Base-by-base conservation (phyloP, 2,888 invertebrate species). In the Epiblema foenella region DNA sequence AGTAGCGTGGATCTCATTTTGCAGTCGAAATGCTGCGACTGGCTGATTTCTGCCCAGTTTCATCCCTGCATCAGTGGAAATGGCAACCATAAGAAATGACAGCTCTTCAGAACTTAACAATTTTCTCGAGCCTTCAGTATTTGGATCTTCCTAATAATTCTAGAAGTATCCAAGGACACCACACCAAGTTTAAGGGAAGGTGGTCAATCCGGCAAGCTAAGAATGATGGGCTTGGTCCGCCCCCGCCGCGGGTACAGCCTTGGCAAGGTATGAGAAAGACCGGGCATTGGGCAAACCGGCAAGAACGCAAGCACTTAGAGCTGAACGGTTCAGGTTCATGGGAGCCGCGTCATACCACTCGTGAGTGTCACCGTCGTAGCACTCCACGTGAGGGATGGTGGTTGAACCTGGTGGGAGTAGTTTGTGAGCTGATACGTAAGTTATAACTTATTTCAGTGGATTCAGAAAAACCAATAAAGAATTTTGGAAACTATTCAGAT, bases 281-380 rank as follows among this genome's bases (percentile, higher is more conserved):
- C 94, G 93, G 0, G 95, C 95, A 81, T 96, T 96, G 1, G 95
- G 94, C 18, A 96, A 92, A 4, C 96, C 96, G n/a, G 94, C 89
- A 54, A 97, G 91, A 0, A 97, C 96, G 85, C 97, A 97, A 1
- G 97, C 97, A 79, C 96, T 96, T 37, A 97, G 89, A 0, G 97
- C 97, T 68, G 97, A 97, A 18, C 97, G 94, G 85, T 97, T 97
- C 49, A 97, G 88, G 84, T 97, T 97, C 97, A 98, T 97, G 11
- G 96, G 95, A 0, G 96, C 95, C 0, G 96, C 96, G 77, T 94
- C 94, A 82, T 94, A 95, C 96, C 96, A 96, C 80, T 94, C 94
- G 77, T 95, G 89, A 0, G 93, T 93, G 68, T 94, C 93, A 0
- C 94, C 94, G 80, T 97, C 96, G 85, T 96, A 97, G 82, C 96